These are phyloP conservation scores for Melikaiella ostensackeni DNA, from an alignment of 2,888 invertebrate genomes.

Conservation along the genomic window DNA sequence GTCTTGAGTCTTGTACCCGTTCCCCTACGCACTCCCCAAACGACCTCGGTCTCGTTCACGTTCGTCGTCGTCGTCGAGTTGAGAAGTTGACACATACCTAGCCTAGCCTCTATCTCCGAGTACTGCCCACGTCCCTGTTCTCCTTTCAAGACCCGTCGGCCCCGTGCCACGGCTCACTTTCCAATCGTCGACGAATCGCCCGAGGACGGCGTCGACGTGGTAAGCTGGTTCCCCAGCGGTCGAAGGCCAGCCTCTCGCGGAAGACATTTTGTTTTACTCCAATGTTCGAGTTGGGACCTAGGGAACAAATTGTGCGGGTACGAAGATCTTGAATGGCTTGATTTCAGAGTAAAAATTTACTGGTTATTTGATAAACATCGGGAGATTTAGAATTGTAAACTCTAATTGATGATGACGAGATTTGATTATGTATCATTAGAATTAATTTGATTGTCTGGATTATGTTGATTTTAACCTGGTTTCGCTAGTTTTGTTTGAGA, in stretches of 20 bases:
- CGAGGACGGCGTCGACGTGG: slow-evolving; percentile 40
- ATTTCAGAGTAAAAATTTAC: neutral
- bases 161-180: slow-evolving; percentile 39
- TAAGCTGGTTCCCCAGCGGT: slow-evolving; percentile 15
- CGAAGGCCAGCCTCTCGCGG: slow-evolving; percentile 32
- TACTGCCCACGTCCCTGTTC: slow-evolving; percentile 42
- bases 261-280: slow-evolving; percentile 32
- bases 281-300: slow-evolving; percentile 1
- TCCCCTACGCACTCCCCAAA: slow-evolving; percentile 30
- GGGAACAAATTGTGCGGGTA: neutral
- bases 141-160: slow-evolving; percentile 33
- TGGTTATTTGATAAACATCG: neutral
- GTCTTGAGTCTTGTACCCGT: slow-evolving; percentile 8
- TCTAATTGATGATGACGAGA: neutral
- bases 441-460: neutral
- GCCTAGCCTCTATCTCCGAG: neutral
- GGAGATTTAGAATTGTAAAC: neutral
- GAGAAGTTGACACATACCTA: slow-evolving; percentile 6
- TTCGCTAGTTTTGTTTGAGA: neutral
- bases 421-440: neutral
- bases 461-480: neutral
- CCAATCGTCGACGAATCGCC: slow-evolving; percentile 39
- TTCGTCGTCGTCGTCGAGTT: slow-evolving; percentile 9
- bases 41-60: slow-evolving; percentile 49
- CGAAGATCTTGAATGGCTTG: neutral